phyloP scores from a whole-genome alignment of 2,888 invertebrate species.

The Andrena flavipes region DNA sequence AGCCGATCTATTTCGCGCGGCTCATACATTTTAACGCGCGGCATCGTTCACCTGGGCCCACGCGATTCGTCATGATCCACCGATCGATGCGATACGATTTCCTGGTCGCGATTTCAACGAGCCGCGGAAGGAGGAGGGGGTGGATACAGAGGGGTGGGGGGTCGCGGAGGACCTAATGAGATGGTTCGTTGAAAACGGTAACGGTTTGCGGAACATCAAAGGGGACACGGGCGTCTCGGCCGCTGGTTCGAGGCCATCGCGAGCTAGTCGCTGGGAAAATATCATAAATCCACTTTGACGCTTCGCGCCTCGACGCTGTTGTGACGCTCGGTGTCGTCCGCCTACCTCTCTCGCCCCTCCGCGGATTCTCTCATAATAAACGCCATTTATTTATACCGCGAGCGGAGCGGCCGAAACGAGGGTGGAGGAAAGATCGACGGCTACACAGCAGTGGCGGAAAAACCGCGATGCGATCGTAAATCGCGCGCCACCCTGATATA shows the following conservation, averaged over 20 bases:
- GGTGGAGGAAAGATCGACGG: constrained; percentile 65
- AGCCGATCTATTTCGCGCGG: constrained; percentile 57
- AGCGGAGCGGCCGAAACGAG: constrained; percentile 9
- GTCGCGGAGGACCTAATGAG: constrained; percentile 71
- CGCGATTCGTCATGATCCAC: constrained; percentile 54
- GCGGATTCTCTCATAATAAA: constrained; percentile 79
- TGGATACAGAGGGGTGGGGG: background rate
- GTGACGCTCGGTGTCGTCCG: constrained; percentile 70
- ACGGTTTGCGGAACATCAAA: constrained; percentile 79
- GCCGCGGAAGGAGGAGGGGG: background rate
- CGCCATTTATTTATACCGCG: constrained; percentile 80
- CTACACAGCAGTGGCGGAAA: constrained; percentile 51
- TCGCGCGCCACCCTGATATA: constrained; percentile 55
- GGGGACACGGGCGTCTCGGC: constrained; percentile 61
- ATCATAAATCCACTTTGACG: constrained; percentile 84
- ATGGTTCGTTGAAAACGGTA: constrained; percentile 69
- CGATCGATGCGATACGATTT: constrained; percentile 41
- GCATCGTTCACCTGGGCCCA: constrained; percentile 35
- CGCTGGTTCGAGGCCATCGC: constrained; percentile 52
- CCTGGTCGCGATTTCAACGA: constrained; percentile 55
- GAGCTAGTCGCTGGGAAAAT: constrained; percentile 79
- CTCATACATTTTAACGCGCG: constrained; percentile 60
- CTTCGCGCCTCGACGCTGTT: constrained; percentile 79
- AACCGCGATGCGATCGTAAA: constrained; percentile 61
- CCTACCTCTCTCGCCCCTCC: constrained; percentile 19